Conservation (phyloP, 2,888 invertebrate species). For the Limnephilus auricula region DNA sequence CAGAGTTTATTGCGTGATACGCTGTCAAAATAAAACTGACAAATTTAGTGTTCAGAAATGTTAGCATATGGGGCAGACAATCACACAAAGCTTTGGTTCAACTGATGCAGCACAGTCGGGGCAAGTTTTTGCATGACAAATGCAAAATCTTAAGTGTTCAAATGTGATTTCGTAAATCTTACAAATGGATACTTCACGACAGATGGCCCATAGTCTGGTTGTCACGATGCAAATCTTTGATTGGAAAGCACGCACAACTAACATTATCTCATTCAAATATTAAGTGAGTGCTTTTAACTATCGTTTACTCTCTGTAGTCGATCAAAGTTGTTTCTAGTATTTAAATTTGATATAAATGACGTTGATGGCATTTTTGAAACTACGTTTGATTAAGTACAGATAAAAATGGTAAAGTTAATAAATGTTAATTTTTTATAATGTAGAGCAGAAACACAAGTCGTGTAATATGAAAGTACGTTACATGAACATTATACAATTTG, state of each 20-base stretch:
- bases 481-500: background rate
- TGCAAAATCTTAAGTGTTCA: background rate
- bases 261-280: background rate
- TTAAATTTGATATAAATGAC: background rate
- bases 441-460: background rate
- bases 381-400: background rate
- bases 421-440: background rate
- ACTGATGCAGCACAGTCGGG: background rate
- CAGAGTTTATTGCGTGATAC: background rate
- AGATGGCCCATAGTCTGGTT: slow-evolving; percentile 11
- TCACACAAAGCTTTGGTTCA: background rate
- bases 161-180: background rate
- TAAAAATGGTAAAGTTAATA: background rate
- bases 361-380: no score
- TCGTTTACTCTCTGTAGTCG: background rate
- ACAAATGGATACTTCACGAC: slow-evolving; percentile 12
- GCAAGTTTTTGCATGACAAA: slow-evolving; percentile 15
- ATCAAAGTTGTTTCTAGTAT: background rate
- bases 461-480: background rate
- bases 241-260: background rate
- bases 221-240: slow-evolving; percentile 23
- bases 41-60: background rate
- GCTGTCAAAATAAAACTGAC: slow-evolving; percentile 2
- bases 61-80: background rate
- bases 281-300: background rate